phyloP scores from a whole-genome alignment of 2,113 vertebrate genomes.

The Platichthys flesus region DNA sequence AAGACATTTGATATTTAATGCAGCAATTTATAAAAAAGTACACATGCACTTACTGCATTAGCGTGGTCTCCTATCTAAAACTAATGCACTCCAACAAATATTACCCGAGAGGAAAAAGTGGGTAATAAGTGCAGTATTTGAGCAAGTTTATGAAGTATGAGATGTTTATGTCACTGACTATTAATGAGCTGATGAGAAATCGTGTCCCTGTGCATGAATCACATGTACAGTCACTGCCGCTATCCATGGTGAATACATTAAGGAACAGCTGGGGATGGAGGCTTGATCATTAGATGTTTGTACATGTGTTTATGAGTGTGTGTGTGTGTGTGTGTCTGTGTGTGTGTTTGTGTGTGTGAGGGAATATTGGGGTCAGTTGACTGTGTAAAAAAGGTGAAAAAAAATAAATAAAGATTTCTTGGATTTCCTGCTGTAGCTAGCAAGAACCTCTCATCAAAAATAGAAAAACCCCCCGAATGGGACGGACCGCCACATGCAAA shows the following conservation, averaged over 20 bases:
- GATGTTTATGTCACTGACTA: conserved; percentile 76
- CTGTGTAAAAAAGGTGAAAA: not conserved
- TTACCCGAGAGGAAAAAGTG: conserved; percentile 45
- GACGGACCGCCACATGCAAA: conserved; percentile 50
- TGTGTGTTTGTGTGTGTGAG: not conserved
- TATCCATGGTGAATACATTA: conserved; percentile 47
- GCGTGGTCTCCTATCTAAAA: conserved; percentile 40
- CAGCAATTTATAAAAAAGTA: conserved; percentile 56
- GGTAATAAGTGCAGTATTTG: conserved; percentile 65
- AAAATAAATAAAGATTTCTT: too few relatives aligned
- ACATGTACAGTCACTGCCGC: conserved; percentile 63
- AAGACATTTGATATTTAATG: conserved; percentile 34
- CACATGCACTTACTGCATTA: conserved; percentile 59
- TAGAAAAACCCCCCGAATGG: conserved; percentile 37
- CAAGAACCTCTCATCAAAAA: conserved; percentile 30
- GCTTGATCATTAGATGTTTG: conserved; percentile 46
- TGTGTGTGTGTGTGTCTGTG: not conserved
- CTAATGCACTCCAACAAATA: conserved; percentile 62
- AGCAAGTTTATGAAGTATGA: conserved; percentile 70
- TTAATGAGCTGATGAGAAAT: conserved; percentile 74
- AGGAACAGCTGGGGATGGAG: conserved; percentile 46
- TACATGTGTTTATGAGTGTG: not conserved
- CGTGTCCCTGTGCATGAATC: conserved; percentile 59
- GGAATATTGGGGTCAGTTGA: conserved; percentile 14
- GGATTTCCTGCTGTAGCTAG: not conserved